Evolutionary conservation across 1,140 invertebrate species (phyloP).

Genomic region (Limonius californicus): DNA sequence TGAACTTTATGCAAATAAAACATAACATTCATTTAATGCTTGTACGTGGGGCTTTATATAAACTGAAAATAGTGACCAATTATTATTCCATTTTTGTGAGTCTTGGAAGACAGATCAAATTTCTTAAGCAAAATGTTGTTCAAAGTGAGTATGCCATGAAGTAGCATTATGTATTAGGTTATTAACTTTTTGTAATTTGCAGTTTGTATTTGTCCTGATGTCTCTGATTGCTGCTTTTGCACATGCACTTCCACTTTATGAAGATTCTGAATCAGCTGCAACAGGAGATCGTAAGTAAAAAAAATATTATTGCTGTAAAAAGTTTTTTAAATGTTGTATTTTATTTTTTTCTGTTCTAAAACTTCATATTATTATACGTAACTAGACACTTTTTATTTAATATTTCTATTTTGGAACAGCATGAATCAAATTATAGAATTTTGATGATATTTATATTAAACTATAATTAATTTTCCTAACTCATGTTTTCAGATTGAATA

Average conservation of each 20-base stretch:
- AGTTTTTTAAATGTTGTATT: too few species aligned
- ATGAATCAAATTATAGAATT: too few species aligned
- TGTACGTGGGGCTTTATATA: background rate
- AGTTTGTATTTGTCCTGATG: background rate
- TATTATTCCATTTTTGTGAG: background rate
- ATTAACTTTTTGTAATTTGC: too few species aligned
- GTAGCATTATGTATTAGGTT: too few species aligned
- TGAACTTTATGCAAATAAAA: background rate
- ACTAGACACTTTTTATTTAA: too few species aligned
- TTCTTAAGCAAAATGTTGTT: background rate
- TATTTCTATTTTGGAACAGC: too few species aligned
- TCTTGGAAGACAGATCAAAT: background rate
- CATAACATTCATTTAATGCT: background rate
- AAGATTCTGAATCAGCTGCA: conserved; percentile 4
- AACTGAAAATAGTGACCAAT: background rate
- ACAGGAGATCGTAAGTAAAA: conserved; percentile 5
- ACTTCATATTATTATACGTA: too few species aligned
- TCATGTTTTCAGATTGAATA: too few species aligned
- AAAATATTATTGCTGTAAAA: conserved; percentile 6
- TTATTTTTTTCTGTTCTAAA: too few species aligned
- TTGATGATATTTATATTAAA: too few species aligned
- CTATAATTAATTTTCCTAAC: too few species aligned
- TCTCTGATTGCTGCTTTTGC: background rate
- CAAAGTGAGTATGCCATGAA: background rate
- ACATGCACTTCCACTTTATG: background rate